These are phyloP conservation scores for Dryas iulia DNA, from an alignment of 1,140 invertebrate species.

Conservation along the genomic window DNA sequence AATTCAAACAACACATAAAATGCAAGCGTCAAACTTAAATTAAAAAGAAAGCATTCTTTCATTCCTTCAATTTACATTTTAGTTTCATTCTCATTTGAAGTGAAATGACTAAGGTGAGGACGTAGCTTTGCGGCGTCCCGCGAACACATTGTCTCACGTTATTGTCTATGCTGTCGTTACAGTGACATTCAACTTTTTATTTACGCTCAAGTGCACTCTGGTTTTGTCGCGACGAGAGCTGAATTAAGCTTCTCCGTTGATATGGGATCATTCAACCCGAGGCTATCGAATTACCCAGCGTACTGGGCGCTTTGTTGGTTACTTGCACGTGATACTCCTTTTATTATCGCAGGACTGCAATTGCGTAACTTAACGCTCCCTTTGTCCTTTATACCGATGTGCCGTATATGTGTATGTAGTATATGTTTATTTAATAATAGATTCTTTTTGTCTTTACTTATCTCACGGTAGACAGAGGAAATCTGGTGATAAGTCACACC, in stretches of 20 bases:
- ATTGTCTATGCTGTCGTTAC: slow-evolving; percentile 73
- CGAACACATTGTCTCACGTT: slow-evolving; percentile 66
- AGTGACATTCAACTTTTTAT: slow-evolving; percentile 76
- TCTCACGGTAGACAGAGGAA: too few species aligned
- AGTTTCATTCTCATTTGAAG: not conserved
- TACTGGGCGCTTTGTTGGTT: slow-evolving; percentile 70
- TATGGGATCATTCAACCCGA: slow-evolving; percentile 79
- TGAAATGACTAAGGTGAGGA: not conserved
- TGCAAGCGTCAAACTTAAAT: too few species aligned
- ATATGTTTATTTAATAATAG: too few species aligned
- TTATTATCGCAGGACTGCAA: slow-evolving; percentile 8
- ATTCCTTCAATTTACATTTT: not conserved
- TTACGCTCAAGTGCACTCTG: slow-evolving; percentile 76
- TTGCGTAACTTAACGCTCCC: not conserved
- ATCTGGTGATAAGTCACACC: too few species aligned
- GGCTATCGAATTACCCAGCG: slow-evolving; percentile 75
- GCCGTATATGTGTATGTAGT: too few species aligned
- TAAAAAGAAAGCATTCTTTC: not conserved
- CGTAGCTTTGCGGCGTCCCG: not conserved
- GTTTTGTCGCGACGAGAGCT: slow-evolving; percentile 70
- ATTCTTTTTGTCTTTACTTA: too few species aligned
- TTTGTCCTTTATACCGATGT: not conserved
- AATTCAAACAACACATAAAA: too few species aligned
- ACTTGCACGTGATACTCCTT: slow-evolving; percentile 67
- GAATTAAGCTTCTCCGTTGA: slow-evolving; percentile 77